Evolutionary conservation across 2,113 vertebrate species (phyloP).

Genomic region (Aspidoscelis tigris): DNA sequence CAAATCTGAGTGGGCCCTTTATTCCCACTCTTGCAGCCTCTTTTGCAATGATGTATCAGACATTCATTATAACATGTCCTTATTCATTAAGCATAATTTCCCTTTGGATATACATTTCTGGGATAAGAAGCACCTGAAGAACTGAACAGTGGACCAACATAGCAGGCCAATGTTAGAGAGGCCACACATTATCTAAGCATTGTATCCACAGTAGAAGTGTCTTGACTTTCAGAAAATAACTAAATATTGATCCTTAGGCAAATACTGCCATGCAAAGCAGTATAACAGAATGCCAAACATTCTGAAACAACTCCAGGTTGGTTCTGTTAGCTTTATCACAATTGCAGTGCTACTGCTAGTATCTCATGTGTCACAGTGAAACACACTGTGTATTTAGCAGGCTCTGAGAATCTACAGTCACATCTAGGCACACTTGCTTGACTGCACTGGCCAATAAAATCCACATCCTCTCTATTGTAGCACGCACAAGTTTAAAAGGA

Average conservation of each 20-base stretch:
- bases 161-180: no score
- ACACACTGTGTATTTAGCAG: neutral
- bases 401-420: neutral
- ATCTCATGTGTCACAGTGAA: neutral
- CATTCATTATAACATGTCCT: no score
- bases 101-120: no score
- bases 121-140: no score
- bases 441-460: conserved; percentile 16
- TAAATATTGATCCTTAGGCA: neutral
- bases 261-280: neutral
- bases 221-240: no score
- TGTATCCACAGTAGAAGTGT: no score
- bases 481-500: conserved; percentile 57
- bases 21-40: no score
- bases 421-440: neutral
- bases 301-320: neutral
- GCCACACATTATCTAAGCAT: no score
- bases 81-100: no score
- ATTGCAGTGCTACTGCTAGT: neutral
- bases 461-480: conserved; percentile 5
- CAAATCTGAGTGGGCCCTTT: no score
- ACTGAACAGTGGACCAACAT: no score
- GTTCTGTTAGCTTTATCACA: neutral
- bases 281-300: neutral
- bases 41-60: no score